phyloP scores from a whole-genome alignment of 2,797 vertebrate species.

The Nannoperca obscura region DNA sequence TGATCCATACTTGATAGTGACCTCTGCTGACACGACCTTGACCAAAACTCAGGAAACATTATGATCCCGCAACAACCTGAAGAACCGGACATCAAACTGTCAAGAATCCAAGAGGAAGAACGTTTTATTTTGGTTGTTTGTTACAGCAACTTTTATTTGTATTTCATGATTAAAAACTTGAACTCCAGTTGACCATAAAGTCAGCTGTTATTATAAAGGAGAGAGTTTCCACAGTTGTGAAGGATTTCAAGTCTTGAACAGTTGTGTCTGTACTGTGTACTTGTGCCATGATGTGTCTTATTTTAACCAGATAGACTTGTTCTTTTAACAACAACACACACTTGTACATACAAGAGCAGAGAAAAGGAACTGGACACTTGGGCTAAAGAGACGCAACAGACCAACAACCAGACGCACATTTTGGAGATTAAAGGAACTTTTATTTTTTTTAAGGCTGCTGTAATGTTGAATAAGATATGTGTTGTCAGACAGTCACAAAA shows the following conservation, averaged over 20 bases:
- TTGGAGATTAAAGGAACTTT: background rate
- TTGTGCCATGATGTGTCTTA: background rate
- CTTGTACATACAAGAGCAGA: background rate
- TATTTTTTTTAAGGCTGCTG: background rate
- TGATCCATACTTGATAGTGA: background rate
- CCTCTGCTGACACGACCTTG: slow-evolving; percentile 4
- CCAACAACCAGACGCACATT: background rate
- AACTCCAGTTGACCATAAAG: background rate
- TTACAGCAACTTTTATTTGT: background rate
- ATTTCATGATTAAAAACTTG: background rate
- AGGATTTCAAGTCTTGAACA: background rate
- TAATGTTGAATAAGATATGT: slow-evolving; percentile 1
- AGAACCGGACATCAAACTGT: background rate
- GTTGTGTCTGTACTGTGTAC: background rate
- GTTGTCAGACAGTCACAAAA: background rate
- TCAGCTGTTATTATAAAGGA: background rate
- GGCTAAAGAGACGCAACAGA: background rate
- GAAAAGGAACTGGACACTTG: background rate
- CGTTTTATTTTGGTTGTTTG: background rate
- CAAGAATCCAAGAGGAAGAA: slow-evolving; percentile 3
- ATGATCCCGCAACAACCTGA: background rate
- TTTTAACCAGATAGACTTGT: background rate
- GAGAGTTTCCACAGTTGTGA: background rate
- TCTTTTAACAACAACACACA: background rate
- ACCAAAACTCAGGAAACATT: background rate